Base-by-base conservation (phyloP, 2,888 invertebrate species). In the Eurytoma adleriae region DNA sequence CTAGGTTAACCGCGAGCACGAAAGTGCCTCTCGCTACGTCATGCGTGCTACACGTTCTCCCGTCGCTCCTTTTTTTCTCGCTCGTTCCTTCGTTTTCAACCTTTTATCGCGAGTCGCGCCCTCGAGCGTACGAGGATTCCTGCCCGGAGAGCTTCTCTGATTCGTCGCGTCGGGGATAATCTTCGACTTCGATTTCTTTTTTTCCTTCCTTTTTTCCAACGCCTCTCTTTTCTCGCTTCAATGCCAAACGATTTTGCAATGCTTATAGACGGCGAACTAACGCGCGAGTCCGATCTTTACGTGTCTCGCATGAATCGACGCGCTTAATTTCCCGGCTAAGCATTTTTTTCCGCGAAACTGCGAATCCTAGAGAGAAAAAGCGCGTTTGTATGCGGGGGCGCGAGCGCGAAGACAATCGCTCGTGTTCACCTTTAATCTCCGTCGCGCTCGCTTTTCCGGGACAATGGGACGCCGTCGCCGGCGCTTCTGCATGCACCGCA, bases 381-480 rank as follows among this genome's bases (percentile, higher is more conserved):
- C 30, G 59, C 52, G 48, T 59, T 52, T 24, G 30, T 50, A 54
- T 40, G 71, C 48, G 24, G 10, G 14, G 7, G 0, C 13, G 24
- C 13, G 30, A 64, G 40, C 10, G 67, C 24, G 24, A 20, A 7
- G 40, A 40, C 40, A 40, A 40, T 40, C 40, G 10, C 13, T 40
- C 10, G 40, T 40, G 40, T 40, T 7, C 40, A 40, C 40, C 40
- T n/a, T 20, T 69, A 54, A 54, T 54, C 16, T 24, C 13, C 62
- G 7, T 24, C 73, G 67, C 50, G 57, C 24, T 40, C 59, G 84
- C 84, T 87, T 87, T 88, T 87, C 88, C 87, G 87, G 85, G 85
- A 89, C 89, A 88, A 89, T 88, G 87, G 85, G 84, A 85, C 85
- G 84, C 83, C 18, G 27, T 52, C 52, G 24, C 20, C 52, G 67